Evolutionary conservation across 2,113 vertebrate genomes (phyloP).

Genomic region (Porphyrio hochstetteri): DNA sequence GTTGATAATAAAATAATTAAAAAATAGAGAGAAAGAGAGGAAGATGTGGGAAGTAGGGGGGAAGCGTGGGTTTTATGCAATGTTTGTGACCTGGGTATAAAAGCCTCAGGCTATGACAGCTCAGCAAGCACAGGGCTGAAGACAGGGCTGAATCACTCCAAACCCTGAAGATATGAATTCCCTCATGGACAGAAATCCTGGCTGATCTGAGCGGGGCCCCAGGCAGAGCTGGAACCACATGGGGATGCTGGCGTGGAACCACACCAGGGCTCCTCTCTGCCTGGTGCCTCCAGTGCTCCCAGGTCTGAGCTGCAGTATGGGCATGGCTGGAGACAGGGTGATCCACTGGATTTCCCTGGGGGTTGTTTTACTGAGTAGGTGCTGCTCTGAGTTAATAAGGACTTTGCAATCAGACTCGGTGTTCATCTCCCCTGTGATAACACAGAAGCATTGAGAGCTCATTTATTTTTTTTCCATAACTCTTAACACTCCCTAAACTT

Average conservation of each 20-base stretch:
- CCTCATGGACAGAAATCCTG: background rate
- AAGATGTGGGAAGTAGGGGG: background rate
- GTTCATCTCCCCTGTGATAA: background rate
- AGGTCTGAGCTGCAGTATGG: fast-evolving
- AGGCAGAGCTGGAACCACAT: background rate
- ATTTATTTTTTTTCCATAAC: background rate
- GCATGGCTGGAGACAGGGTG: too few relatives aligned
- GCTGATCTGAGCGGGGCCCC: background rate
- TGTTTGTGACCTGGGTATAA: background rate
- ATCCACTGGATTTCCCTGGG: background rate
- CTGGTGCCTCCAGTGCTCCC: background rate
- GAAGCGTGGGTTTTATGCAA: background rate
- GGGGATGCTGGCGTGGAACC: background rate
- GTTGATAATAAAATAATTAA: background rate
- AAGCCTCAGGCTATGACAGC: background rate
- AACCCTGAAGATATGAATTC: background rate
- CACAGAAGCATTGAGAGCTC: background rate
- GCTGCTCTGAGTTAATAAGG: background rate
- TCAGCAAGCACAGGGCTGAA: background rate
- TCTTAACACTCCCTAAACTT: background rate
- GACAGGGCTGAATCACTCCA: background rate
- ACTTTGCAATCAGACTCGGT: background rate
- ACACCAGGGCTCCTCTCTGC: fast-evolving
- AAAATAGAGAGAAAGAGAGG: background rate
- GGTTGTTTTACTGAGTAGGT: background rate